A percentile compares a stretch with the other conserved stretches of the same genome.
These are phyloP conservation scores for Nannobrachium achirus DNA, from an alignment of 2,113 vertebrate species.

Conservation along the genomic window DNA sequence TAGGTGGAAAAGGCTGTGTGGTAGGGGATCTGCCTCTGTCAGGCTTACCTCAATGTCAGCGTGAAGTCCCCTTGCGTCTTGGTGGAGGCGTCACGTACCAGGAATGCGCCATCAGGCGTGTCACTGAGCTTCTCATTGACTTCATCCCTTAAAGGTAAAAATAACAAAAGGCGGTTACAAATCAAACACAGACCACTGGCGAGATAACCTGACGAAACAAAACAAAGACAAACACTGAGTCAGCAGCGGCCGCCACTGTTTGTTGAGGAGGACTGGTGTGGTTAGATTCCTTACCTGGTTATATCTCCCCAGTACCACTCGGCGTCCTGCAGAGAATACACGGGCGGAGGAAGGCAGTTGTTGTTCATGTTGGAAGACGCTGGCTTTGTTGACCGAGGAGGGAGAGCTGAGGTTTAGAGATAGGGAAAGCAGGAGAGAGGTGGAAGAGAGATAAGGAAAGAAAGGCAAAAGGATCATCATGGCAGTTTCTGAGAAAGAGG, in stretches of 20 bases:
- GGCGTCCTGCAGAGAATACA: conserved; percentile 85
- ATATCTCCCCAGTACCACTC: conserved; percentile 99
- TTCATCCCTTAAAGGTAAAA: conserved; percentile 85
- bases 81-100: conserved; percentile 94
- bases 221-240: neutral
- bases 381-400: conserved; percentile 91
- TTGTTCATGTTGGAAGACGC: conserved; percentile 83
- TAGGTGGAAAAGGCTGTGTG: conserved; percentile 17
- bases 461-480: neutral
- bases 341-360: conserved; percentile 80
- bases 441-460: conserved; percentile 28
- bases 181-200: neutral
- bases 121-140: conserved; percentile 94
- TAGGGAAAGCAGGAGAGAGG: neutral
- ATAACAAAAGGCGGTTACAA: conserved; percentile 8
- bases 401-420: conserved; percentile 84
- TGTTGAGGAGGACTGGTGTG: too few relatives aligned
- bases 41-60: conserved; percentile 87
- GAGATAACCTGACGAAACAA: neutral
- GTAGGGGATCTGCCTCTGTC: neutral
- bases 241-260: neutral
- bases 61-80: conserved; percentile 96
- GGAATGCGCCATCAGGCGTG: conserved; percentile 92
- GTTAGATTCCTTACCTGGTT: conserved; percentile 82
- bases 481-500: conserved; percentile 17